phyloP scores from a whole-genome alignment of 2,888 invertebrate species.

The Bruchidius siliquastri region DNA sequence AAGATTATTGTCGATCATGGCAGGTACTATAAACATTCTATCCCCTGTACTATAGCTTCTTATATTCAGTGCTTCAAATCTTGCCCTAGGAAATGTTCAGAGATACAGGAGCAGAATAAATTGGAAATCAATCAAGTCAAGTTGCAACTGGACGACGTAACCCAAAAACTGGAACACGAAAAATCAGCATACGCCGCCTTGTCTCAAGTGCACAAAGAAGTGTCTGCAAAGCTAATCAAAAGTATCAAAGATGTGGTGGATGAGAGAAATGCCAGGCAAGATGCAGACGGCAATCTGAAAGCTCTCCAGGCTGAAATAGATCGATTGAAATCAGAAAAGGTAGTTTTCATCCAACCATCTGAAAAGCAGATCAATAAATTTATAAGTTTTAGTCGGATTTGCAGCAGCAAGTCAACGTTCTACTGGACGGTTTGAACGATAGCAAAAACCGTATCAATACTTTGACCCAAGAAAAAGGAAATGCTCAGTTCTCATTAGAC shows the following conservation, averaged over 20 bases:
- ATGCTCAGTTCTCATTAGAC: constrained; percentile 8
- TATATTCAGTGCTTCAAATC: background rate
- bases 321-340: constrained; percentile 21
- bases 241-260: constrained; percentile 31
- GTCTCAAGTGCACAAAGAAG: constrained; percentile 32
- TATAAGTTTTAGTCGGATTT: constrained; percentile 15
- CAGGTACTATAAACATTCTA: no score
- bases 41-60: no score
- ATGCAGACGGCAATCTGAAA: constrained; percentile 18
- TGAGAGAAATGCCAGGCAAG: constrained; percentile 30
- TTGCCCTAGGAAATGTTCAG: constrained; percentile 16
- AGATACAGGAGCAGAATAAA: constrained; percentile 18
- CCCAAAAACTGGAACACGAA: constrained; percentile 24
- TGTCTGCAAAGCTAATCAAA: constrained; percentile 32
- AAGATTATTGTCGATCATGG: no score
- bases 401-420: constrained; percentile 19
- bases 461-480: constrained; percentile 16
- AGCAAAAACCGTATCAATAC: constrained; percentile 16
- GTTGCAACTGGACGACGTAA: constrained; percentile 21
- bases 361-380: background rate
- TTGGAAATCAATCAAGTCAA: constrained; percentile 23
- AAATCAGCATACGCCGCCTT: constrained; percentile 25
- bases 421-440: constrained; percentile 21
- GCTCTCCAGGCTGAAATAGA: constrained; percentile 9
- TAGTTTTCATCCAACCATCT: constrained; percentile 5